Conservation (phyloP, 2,888 invertebrate species). For the Biston stratarius region DNA sequence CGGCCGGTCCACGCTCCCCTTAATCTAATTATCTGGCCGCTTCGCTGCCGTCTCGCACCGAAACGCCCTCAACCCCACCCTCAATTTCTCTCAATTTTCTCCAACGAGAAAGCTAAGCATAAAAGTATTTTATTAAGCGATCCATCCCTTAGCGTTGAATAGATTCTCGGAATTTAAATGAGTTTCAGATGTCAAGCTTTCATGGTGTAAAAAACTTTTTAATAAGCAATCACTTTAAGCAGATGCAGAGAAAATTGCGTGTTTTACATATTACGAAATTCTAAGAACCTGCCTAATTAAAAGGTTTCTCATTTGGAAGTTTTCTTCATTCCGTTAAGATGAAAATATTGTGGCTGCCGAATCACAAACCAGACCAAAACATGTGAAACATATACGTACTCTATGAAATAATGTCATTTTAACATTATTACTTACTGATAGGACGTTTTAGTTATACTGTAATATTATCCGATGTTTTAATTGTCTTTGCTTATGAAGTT, state of each 20-base stretch:
- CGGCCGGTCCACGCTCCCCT: constrained; percentile 72
- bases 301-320: no score
- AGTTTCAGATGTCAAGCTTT: constrained; percentile 56
- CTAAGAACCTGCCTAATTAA: constrained; percentile 7
- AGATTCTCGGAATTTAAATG: constrained; percentile 62
- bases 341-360: not conserved
- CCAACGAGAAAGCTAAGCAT: constrained; percentile 66
- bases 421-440: not conserved
- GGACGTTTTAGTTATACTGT: constrained; percentile 9
- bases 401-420: not conserved
- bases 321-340: not conserved
- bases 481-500: constrained; percentile 60
- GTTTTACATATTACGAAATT: constrained; percentile 39
- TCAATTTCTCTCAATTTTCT: constrained; percentile 67
- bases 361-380: not conserved
- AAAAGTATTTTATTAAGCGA: constrained; percentile 73
- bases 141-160: constrained; percentile 62
- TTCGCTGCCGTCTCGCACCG: constrained; percentile 71
- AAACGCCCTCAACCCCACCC: constrained; percentile 67
- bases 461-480: no score
- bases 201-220: constrained; percentile 47
- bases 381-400: no score
- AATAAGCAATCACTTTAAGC: constrained; percentile 40
- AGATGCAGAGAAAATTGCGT: constrained; percentile 37
- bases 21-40: constrained; percentile 83